A percentile compares a stretch with the other conserved stretches of the same genome.
Evolutionary conservation across 1,140 invertebrate genomes (phyloP).

Genomic region (Manduca sexta): DNA sequence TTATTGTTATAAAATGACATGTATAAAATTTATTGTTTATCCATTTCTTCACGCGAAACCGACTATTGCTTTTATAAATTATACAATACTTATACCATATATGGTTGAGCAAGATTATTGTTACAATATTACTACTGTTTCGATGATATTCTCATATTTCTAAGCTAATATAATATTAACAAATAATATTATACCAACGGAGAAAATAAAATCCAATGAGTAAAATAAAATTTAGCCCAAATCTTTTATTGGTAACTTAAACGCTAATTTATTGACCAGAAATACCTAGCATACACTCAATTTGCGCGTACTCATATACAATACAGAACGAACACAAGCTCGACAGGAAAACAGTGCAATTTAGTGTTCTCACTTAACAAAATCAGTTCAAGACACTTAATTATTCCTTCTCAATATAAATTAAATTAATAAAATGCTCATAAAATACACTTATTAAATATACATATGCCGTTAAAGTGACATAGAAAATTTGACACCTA

Average conservation of each 20-base stretch:
- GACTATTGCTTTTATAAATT: slow-evolving; percentile 32
- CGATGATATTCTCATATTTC: slow-evolving; percentile 25
- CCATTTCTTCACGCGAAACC: slow-evolving; percentile 28
- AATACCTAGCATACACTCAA: slow-evolving; percentile 22
- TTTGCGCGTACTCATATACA: slow-evolving; percentile 24
- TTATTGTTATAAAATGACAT: slow-evolving; percentile 44
- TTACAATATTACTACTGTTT: slow-evolving; percentile 25
- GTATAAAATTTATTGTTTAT: slow-evolving; percentile 55
- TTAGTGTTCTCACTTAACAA: slow-evolving; percentile 49
- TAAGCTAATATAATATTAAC: slow-evolving; percentile 15
- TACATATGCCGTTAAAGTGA: slow-evolving; percentile 62
- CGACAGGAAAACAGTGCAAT: slow-evolving; percentile 26
- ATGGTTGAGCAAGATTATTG: slow-evolving; percentile 30
- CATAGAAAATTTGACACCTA: slow-evolving; percentile 70
- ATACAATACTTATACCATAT: slow-evolving; percentile 20
- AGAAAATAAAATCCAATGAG: slow-evolving; percentile 18
- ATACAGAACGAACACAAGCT: slow-evolving; percentile 43
- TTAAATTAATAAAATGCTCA: slow-evolving; percentile 63
- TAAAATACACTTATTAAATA: slow-evolving; percentile 66
- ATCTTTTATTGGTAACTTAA: slow-evolving; percentile 34
- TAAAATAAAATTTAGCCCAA: slow-evolving; percentile 17
- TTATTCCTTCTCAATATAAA: slow-evolving; percentile 52
- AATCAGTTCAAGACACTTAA: slow-evolving; percentile 64
- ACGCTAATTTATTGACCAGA: slow-evolving; percentile 43
- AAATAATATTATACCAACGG: slow-evolving; percentile 19